Percentiles rank a stretch among this genome's conserved stretches.
These are phyloP conservation scores for Pseudomyrmex sp. DNA, from an alignment of 1,140 invertebrate species.

Conservation along the genomic window DNA sequence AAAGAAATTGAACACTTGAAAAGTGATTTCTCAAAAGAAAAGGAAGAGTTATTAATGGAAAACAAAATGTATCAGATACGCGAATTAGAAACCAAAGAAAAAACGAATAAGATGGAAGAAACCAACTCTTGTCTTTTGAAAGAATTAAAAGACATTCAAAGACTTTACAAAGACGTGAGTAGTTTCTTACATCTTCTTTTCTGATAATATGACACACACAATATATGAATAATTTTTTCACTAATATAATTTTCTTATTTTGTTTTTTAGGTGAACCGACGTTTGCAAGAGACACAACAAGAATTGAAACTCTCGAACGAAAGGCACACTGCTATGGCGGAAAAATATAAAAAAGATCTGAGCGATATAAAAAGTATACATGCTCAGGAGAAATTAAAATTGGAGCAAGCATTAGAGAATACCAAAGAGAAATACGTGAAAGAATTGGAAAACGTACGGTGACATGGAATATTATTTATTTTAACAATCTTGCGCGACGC, in stretches of 20 bases:
- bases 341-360: constrained; percentile 76
- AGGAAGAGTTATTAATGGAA: constrained; percentile 69
- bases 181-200: background rate
- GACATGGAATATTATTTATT: background rate
- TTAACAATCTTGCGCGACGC: background rate
- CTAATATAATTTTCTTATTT: constrained; percentile 2
- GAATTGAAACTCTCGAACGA: constrained; percentile 71
- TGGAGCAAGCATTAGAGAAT: constrained; percentile 73
- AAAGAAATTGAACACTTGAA: constrained; percentile 67
- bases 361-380: constrained; percentile 68
- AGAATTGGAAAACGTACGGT: constrained; percentile 76
- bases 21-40: constrained; percentile 72
- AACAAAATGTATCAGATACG: constrained; percentile 64
- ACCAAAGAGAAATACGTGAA: constrained; percentile 68
- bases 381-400: constrained; percentile 69
- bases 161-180: constrained; percentile 73
- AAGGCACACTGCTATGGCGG: constrained; percentile 57
- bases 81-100: constrained; percentile 67
- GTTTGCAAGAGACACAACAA: constrained; percentile 62
- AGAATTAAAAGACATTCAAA: constrained; percentile 73
- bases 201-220: background rate
- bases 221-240: constrained; percentile 5
- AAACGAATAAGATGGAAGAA: constrained; percentile 67
- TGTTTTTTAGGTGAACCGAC: constrained; percentile 65
- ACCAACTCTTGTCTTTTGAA: constrained; percentile 69